Evolutionary conservation across 2,113 vertebrate genomes (phyloP).

Genomic region (Pteronura brasiliensis): DNA sequence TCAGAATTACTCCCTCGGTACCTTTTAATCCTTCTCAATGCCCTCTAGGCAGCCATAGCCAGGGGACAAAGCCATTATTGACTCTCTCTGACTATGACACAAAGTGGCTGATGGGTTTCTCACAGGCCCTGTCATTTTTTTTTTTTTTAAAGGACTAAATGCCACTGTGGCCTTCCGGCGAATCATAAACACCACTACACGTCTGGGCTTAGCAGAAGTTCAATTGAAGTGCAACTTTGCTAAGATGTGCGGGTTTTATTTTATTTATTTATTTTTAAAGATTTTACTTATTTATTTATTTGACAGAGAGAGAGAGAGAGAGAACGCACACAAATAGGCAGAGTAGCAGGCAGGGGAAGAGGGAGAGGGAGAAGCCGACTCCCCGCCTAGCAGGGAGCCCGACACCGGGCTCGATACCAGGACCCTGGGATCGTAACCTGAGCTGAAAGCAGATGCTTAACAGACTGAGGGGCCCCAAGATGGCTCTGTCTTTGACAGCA

Average conservation of each 20-base stretch:
- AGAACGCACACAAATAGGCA: neutral
- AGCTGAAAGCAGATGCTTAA: no score
- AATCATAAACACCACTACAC: neutral
- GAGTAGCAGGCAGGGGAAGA: neutral
- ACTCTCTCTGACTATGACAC: neutral
- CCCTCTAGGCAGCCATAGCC: neutral
- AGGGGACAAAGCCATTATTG: neutral
- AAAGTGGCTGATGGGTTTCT: conserved; percentile 12
- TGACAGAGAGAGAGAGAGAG: no score
- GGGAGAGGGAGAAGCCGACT: neutral
- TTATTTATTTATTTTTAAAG: neutral
- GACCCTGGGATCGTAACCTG: neutral
- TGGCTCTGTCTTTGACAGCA: neutral
- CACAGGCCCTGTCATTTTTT: neutral
- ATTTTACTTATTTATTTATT: neutral
- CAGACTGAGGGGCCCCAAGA: no score
- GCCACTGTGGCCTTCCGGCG: accelerated
- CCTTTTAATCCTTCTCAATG: neutral
- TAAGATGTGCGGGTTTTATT: neutral
- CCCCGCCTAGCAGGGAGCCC: neutral
- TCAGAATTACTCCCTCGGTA: neutral
- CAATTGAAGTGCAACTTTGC: neutral
- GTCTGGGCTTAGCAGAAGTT: neutral
- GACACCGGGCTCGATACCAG: neutral
- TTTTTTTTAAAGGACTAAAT: neutral